Conservation (phyloP, 2,113 vertebrate species). For the Typhlomys cinereus region DNA sequence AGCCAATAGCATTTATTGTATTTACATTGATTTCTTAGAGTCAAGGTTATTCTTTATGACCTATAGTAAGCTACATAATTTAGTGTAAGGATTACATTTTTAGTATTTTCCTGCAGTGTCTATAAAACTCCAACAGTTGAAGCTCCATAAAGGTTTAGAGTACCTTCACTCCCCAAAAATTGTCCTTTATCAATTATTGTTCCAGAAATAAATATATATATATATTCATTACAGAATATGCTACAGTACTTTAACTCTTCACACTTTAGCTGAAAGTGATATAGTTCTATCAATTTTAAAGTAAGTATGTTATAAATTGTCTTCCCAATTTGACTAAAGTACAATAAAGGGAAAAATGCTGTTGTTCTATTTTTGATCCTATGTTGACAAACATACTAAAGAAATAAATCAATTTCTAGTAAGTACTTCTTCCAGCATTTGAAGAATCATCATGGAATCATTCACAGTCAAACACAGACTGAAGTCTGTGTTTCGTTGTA, state of each 20-base stretch:
- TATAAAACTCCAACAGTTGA: not conserved
- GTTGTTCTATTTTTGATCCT: not conserved
- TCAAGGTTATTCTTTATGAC: not conserved
- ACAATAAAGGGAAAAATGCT: not conserved
- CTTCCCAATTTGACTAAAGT: not conserved
- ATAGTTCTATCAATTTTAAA: not conserved
- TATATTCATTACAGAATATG: too few relatives aligned
- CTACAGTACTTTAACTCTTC: not conserved
- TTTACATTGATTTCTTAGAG: not conserved
- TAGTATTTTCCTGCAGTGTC: constrained; percentile 4
- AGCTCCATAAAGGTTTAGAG: not conserved
- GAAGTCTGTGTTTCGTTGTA: not conserved
- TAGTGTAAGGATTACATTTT: not conserved
- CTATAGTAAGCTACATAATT: constrained; percentile 22
- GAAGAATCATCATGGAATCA: constrained; percentile 9
- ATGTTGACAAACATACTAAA: not conserved
- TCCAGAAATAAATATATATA: not conserved
- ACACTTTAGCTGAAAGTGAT: constrained; percentile 2
- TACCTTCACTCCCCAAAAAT: not conserved
- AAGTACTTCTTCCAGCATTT: constrained; percentile 5
- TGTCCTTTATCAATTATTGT: not conserved
- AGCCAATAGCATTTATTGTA: not conserved
- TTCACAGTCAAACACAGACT: not conserved
- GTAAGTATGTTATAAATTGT: not conserved
- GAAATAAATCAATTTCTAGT: not conserved